Base-by-base conservation (phyloP, 2,113 vertebrate genomes). In the Plotosus lineatus region DNA sequence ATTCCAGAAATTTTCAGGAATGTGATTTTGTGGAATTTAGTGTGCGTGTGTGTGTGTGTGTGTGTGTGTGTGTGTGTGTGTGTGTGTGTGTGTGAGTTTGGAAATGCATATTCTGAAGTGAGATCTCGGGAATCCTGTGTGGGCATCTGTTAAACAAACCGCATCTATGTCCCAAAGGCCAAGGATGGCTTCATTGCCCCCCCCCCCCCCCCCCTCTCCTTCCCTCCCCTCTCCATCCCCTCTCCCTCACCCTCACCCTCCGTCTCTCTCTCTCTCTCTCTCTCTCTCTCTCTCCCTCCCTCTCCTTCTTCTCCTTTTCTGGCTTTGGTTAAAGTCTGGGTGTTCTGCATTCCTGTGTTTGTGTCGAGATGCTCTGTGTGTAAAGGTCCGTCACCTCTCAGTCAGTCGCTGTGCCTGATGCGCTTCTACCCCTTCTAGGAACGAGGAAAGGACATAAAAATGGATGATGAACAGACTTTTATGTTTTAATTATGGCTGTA, bases 341-440 rank as follows among this genome's bases (percentile, higher is more conserved):
- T 81, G 79, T 73, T 81, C 80, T 36, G 51, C 85, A 88, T 86
- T 88, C 85, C 80, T 81, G 77, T 44, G 55, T 77, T 79, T 77
- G 75, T 66, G 40, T 72, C 53, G 38, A 78, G 60, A 63, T 73
- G 77, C 50, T 36, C 58, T 36, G 75, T 61, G 75, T 71, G 69
- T 80, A 58, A 72, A 83, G 63, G 44, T 58, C 66, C 38, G 10
- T 65, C 73, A 77, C 65, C 72, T 53, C 84, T 26, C 81, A 69
- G 81, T 74, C 84, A 80, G 38, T 44, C 14, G 14, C 40, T 7
- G 19, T 1, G 6, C 23, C 53, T 60, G 10, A 48, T 1, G 17
- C 12, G 10, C 56, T 31, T 31, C 5, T 36, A 36, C 31, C 2
- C 26, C 7, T 14, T 33, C 28, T 0, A 23, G 50, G 36, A 33